Base-by-base conservation (phyloP, 2,797 vertebrate genomes). In the Melopsittacus undulatus region DNA sequence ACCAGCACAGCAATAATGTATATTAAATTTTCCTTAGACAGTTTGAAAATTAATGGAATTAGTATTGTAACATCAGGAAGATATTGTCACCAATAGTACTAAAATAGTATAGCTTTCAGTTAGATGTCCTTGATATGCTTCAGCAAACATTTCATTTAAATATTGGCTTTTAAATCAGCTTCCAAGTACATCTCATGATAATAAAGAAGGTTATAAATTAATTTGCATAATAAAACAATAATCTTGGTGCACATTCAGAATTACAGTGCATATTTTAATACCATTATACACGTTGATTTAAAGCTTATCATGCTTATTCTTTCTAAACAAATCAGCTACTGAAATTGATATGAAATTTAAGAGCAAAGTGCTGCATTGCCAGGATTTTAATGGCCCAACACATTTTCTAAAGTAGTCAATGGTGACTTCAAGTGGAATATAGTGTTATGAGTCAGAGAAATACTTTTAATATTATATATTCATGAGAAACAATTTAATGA, bases 161-260 rank as follows among this genome's bases (percentile, higher is more conserved):
- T 91, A 76, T 89, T 94, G 93, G 64, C 54, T 90, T 95, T 95
- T 96, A 94, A 95, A 97, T 94, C 87, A 86, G 72, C 48, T 21
- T 97, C 51, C 67, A 78, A 91, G 52, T 80, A 91, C 46, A 86
- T 86, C 34, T 96, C 59, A 88, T 84, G 73, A 88, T 77, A 95
- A 94, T 92, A 86, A 89, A 94, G 90, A 94, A 46, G 59, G 56
- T 82, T 91, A 83, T 70, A 92, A 95, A 93, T 78, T 94, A 96
- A 96, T 97, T 96, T 96, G 29, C 95, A 95, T 97, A 92, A 92
- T 89, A 96, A 83, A 95, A 93, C 79, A 80, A 94, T 94, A 93
- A 95, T 95, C 90, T 81, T 62, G 23, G 38, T 62, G 36, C 36
- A 80, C 61, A 93, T 92, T 93, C 69, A 94, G 67, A 95, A 84